Evolutionary conservation across 2,888 invertebrate species (phyloP).

Genomic region (Clepsis dumicolana): DNA sequence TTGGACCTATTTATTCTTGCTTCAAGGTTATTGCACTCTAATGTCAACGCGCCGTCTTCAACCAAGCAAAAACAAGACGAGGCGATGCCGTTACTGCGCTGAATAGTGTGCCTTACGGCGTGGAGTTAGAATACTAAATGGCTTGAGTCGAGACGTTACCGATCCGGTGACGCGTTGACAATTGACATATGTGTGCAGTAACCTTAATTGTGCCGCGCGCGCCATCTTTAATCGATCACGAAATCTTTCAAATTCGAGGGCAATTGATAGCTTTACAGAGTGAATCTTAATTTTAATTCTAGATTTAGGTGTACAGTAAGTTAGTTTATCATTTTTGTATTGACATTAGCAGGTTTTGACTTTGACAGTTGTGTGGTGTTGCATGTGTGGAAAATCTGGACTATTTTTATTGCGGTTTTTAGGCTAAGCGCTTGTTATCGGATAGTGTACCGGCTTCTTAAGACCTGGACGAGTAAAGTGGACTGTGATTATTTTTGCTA

Average conservation of each 20-base stretch:
- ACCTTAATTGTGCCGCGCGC: slow-evolving; percentile 24
- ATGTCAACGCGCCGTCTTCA: too few relatives aligned
- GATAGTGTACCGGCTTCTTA: slow-evolving; percentile 44
- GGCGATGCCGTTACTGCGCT: too few relatives aligned
- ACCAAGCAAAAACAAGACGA: too few relatives aligned
- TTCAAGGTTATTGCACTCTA: slow-evolving; percentile 4
- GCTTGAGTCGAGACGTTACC: too few relatives aligned
- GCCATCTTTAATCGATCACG: slow-evolving; percentile 36
- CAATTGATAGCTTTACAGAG: slow-evolving; percentile 42
- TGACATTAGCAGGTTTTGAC: slow-evolving; percentile 45
- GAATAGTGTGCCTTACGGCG: too few relatives aligned
- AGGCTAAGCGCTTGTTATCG: slow-evolving; percentile 34
- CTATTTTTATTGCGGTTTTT: slow-evolving; percentile 44
- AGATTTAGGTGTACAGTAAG: slow-evolving; percentile 58
- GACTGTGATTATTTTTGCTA: slow-evolving; percentile 86
- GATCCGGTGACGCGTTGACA: too few relatives aligned
- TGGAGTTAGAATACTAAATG: too few relatives aligned
- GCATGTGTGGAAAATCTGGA: slow-evolving; percentile 49
- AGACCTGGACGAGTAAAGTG: slow-evolving; percentile 62
- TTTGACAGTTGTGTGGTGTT: slow-evolving; percentile 50
- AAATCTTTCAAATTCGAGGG: slow-evolving; percentile 33
- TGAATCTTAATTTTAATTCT: slow-evolving; percentile 43
- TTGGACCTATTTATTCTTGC: slow-evolving; percentile 44
- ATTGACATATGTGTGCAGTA: too few relatives aligned
- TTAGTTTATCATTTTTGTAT: slow-evolving; percentile 50